These are phyloP conservation scores for Hanleya hanleyi DNA, from an alignment of 2,888 invertebrate species.

Conservation along the genomic window DNA sequence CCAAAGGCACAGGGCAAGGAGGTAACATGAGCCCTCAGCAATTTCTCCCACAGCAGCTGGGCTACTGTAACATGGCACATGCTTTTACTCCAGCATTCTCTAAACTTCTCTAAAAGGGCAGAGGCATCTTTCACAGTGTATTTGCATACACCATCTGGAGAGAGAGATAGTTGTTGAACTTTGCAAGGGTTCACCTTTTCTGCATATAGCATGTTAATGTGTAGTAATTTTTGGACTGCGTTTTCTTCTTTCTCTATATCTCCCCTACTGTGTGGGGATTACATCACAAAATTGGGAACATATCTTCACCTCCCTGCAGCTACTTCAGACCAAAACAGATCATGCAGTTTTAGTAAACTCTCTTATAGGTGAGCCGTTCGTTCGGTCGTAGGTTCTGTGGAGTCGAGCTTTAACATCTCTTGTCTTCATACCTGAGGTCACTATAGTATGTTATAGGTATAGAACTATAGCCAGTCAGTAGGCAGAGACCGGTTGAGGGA, in stretches of 20 bases:
- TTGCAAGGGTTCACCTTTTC: background rate
- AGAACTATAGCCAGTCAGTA: too few species aligned
- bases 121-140: constrained; percentile 4
- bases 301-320: too few species aligned
- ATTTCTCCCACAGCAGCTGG: background rate
- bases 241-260: background rate
- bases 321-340: too few species aligned
- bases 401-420: too few species aligned
- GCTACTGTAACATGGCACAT: background rate
- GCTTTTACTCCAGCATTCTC: background rate
- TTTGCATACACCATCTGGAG: background rate
- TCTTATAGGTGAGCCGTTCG: too few species aligned
- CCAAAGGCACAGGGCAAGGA: too few species aligned
- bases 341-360: too few species aligned
- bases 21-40: constrained; percentile 7
- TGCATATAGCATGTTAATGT: constrained; percentile 7
- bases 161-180: background rate
- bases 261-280: background rate
- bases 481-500: too few species aligned
- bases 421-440: too few species aligned
- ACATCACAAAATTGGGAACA: constrained; percentile 2
- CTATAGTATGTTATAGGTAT: too few species aligned
- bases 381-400: too few species aligned
- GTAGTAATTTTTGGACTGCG: background rate
- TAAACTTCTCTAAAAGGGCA: constrained; percentile 8